Percentiles rank a stretch among this genome's conserved stretches.
Evolutionary conservation across 2,113 vertebrate genomes (phyloP).

Genomic region (Alaudala cheleensis): DNA sequence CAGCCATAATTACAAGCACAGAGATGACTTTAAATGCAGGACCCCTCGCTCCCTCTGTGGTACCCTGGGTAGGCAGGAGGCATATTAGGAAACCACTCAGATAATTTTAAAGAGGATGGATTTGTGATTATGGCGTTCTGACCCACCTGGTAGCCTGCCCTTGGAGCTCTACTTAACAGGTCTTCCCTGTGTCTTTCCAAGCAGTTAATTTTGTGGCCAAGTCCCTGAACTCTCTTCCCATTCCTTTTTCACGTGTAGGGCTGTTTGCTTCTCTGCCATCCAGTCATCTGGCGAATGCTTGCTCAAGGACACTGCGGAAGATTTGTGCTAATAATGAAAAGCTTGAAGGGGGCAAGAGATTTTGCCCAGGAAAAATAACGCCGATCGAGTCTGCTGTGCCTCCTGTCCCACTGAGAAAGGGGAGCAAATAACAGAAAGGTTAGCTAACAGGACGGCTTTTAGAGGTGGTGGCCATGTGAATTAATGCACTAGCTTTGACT

Average conservation of each 20-base stretch:
- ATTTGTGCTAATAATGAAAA: constrained; percentile 70
- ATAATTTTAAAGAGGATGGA: constrained; percentile 38
- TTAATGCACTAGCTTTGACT: neutral
- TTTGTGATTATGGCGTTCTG: constrained; percentile 52
- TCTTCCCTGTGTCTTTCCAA: constrained; percentile 33
- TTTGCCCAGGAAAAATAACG: constrained; percentile 45
- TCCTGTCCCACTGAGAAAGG: constrained; percentile 2
- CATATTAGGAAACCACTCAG: neutral
- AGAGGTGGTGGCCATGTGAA: neutral
- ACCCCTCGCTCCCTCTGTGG: fast-evolving
- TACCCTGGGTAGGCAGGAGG: neutral
- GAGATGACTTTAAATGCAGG: neutral
- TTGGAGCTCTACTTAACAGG: constrained; percentile 56
- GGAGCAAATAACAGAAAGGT: neutral
- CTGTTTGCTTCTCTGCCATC: constrained; percentile 60
- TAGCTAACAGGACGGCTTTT: neutral
- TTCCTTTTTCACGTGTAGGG: constrained; percentile 41
- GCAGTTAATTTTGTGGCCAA: constrained; percentile 62
- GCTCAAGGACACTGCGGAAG: constrained; percentile 40
- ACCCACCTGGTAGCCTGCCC: constrained; percentile 54
- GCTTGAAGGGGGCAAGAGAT: constrained; percentile 42
- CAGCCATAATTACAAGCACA: neutral
- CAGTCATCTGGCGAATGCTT: constrained; percentile 47
- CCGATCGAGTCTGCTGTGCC: neutral
- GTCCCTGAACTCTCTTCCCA: constrained; percentile 63